Conservation (phyloP, 2,113 vertebrate genomes). For the Corvus moneduloides region DNA sequence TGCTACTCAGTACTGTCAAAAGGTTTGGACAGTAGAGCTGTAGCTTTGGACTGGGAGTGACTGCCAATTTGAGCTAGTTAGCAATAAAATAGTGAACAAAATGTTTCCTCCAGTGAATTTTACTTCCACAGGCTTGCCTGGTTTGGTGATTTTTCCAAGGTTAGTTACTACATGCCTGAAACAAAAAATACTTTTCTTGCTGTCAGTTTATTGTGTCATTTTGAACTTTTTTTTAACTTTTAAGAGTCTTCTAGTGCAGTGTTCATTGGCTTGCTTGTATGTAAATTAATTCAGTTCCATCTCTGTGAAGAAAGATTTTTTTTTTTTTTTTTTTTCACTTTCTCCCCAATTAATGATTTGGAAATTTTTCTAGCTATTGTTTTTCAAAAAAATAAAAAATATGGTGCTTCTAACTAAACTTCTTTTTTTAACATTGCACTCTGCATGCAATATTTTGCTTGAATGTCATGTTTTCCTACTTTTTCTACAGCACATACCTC, state of each 20-base stretch:
- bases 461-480: neutral
- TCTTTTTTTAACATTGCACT: neutral
- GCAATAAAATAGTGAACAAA: neutral
- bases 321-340: neutral
- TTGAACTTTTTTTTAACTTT: neutral
- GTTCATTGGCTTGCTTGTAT: neutral
- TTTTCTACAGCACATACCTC: neutral
- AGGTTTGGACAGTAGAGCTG: neutral
- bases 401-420: neutral
- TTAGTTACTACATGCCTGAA: neutral
- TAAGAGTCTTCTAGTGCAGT: neutral
- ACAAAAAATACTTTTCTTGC: neutral
- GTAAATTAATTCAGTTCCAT: neutral
- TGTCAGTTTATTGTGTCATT: neutral
- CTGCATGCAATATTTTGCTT: slow-evolving; percentile 2
- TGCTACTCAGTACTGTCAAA: neutral
- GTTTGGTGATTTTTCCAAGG: neutral
- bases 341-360: neutral
- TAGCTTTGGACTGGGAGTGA: neutral
- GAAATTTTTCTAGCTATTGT: neutral
- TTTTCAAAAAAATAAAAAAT: neutral
- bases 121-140: neutral
- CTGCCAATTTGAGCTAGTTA: neutral
- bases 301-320: neutral
- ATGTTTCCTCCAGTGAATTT: neutral